phyloP scores from a whole-genome alignment of 2,797 vertebrate genomes.

The Myotis myotis region DNA sequence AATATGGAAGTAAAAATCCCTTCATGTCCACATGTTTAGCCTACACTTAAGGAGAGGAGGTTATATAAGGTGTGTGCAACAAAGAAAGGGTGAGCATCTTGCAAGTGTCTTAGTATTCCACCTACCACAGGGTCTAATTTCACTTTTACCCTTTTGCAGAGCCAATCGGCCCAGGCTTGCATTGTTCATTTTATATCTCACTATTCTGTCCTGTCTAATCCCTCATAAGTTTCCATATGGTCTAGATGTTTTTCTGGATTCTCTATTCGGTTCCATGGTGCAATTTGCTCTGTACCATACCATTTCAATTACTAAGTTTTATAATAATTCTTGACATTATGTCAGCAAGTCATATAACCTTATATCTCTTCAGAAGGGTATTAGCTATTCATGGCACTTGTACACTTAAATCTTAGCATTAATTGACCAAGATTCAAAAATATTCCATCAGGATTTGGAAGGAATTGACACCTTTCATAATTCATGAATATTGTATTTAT shows the following conservation, averaged over 20 bases:
- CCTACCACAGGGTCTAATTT: neutral
- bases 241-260: neutral
- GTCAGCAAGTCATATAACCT: neutral
- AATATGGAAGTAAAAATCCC: neutral
- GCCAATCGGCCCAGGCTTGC: neutral
- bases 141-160: neutral
- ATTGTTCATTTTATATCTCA: slow-evolving; percentile 17
- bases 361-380: neutral
- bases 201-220: neutral
- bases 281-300: neutral
- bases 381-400: neutral
- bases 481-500: neutral
- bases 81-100: neutral
- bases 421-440: neutral
- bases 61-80: neutral
- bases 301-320: neutral
- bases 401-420: neutral
- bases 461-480: neutral
- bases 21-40: neutral
- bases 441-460: neutral
- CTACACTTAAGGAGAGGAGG: neutral
- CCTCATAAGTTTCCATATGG: neutral
- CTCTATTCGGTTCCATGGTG: neutral
- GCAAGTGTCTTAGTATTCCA: neutral
- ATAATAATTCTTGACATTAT: neutral